These are phyloP conservation scores for Porites australiensis DNA, from an alignment of 64 coral and sea anemone genomes.

Conservation along the genomic window DNA sequence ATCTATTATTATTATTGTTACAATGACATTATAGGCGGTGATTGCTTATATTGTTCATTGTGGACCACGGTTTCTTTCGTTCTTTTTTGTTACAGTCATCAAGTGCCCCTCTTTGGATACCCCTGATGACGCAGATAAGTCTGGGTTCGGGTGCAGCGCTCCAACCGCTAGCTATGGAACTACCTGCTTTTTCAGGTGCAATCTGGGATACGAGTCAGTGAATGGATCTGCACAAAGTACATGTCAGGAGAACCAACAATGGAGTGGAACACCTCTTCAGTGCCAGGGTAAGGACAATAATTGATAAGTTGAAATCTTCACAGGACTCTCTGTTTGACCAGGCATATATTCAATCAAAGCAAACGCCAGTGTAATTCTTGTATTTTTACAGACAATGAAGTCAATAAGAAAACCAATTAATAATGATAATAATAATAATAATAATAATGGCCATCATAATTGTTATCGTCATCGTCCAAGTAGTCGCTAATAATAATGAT, in stretches of 20 bases:
- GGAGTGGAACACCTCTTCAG: constrained; percentile 29
- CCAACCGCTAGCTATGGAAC: constrained; percentile 12
- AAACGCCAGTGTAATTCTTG: too few relatives aligned
- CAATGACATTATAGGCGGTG: not conserved
- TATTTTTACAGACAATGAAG: too few relatives aligned
- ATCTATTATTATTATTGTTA: too few relatives aligned
- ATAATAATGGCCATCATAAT: too few relatives aligned
- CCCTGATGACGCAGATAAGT: constrained; percentile 2
- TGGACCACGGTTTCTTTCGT: not conserved
- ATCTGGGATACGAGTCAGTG: constrained; percentile 17
- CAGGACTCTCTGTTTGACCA: too few relatives aligned
- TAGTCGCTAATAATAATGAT: too few relatives aligned
- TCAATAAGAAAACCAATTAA: too few relatives aligned
- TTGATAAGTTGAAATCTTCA: too few relatives aligned
- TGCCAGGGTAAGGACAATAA: constrained; percentile 56
- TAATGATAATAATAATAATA: too few relatives aligned
- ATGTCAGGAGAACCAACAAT: not conserved
- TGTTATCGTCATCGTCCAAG: too few relatives aligned
- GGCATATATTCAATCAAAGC: too few relatives aligned
- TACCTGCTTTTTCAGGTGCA: constrained; percentile 26
- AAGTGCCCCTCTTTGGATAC: not conserved
- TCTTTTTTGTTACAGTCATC: constrained; percentile 3
- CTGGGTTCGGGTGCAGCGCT: constrained; percentile 16
- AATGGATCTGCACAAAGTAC: constrained; percentile 19
- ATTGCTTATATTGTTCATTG: not conserved